phyloP scores from a whole-genome alignment of 2,113 vertebrate genomes.

The Maccullochella peelii region DNA sequence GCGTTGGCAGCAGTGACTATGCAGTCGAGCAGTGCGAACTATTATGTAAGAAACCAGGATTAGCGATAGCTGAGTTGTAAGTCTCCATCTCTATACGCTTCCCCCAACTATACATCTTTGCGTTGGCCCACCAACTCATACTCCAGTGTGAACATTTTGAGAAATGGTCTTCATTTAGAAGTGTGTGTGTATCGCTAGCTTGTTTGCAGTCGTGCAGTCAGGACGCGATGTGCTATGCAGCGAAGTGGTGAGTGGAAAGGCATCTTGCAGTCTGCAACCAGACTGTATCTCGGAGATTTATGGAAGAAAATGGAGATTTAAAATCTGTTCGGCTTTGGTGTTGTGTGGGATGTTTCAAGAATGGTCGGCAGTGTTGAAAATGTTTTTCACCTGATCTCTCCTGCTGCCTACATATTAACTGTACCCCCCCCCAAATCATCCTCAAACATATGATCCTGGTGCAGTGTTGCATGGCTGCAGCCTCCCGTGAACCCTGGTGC shows the following conservation, averaged over 20 bases:
- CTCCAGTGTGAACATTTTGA: background rate
- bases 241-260: background rate
- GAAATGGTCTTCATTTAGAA: background rate
- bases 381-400: background rate
- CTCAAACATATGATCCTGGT: constrained; percentile 22
- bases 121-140: background rate
- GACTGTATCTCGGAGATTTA: background rate
- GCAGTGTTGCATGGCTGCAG: constrained; percentile 28
- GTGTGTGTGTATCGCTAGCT: background rate
- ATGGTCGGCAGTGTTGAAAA: background rate
- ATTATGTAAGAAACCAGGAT: constrained; percentile 68
- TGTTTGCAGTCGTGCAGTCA: background rate
- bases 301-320: background rate
- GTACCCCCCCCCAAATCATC: background rate
- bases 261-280: background rate
- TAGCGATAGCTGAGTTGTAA: background rate
- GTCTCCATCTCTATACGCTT: background rate
- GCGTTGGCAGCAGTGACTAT: constrained; percentile 39
- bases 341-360: background rate
- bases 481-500: constrained; percentile 28
- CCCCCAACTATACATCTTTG: background rate
- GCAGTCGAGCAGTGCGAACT: constrained; percentile 39
- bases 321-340: background rate
- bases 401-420: background rate
- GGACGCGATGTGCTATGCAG: constrained; percentile 9